phyloP scores from a whole-genome alignment of 1,140 invertebrate genomes.

The Conus betulinus region DNA sequence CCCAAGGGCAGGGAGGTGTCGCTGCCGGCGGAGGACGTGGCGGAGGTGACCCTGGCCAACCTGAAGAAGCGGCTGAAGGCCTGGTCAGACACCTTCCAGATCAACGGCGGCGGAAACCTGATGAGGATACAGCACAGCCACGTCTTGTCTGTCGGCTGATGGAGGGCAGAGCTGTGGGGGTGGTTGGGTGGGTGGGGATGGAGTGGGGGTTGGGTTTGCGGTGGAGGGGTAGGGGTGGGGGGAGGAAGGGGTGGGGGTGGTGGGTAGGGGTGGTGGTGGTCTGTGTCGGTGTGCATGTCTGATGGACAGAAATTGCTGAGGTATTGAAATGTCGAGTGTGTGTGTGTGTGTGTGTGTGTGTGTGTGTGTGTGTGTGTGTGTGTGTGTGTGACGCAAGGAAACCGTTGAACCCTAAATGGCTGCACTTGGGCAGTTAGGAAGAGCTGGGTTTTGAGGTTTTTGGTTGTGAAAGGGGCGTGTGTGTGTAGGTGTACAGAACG shows the following conservation, averaged over 20 bases:
- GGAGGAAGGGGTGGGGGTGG: neutral
- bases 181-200: neutral
- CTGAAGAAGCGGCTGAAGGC: constrained; percentile 43
- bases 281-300: no score
- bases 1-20: constrained; percentile 31
- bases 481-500: no score
- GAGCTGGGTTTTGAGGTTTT: no score
- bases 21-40: constrained; percentile 45
- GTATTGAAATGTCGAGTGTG: no score
- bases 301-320: no score
- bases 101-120: constrained; percentile 38
- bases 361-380: no score
- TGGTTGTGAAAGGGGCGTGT: no score
- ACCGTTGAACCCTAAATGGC: no score
- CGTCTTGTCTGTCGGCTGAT: neutral
- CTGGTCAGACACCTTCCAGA: constrained; percentile 37
- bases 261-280: neutral
- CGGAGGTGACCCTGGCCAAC: constrained; percentile 44
- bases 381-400: no score
- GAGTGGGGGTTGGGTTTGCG: neutral
- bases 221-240: neutral
- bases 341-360: no score
- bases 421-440: no score
- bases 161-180: neutral
- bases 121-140: constrained; percentile 23